phyloP scores from a whole-genome alignment of 2,888 invertebrate species.

The Meghimatium bilineatum region DNA sequence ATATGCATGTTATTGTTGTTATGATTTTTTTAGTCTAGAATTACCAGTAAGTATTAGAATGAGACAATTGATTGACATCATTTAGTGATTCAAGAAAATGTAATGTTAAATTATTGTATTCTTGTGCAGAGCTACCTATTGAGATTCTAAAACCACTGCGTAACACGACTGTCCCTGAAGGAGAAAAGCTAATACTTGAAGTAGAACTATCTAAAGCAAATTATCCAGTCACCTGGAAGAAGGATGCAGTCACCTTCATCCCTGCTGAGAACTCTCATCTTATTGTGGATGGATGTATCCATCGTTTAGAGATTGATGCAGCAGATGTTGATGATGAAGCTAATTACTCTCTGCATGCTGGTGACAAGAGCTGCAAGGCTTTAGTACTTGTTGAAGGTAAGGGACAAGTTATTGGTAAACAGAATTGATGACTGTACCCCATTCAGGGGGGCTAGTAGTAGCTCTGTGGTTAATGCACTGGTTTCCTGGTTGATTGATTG shows the following conservation, averaged over 20 bases:
- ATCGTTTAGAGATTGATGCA: slow-evolving; percentile 69
- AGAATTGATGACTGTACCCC: too few species aligned
- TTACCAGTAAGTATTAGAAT: too few species aligned
- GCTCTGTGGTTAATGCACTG: too few species aligned
- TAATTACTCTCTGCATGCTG: slow-evolving; percentile 71
- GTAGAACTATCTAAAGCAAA: slow-evolving; percentile 72
- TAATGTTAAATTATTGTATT: neutral
- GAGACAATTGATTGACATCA: neutral
- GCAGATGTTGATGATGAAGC: slow-evolving; percentile 74
- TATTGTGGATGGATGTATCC: slow-evolving; percentile 65
- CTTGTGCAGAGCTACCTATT: slow-evolving; percentile 59
- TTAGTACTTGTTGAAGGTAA: slow-evolving; percentile 71
- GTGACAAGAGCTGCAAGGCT: slow-evolving; percentile 67
- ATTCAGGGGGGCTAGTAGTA: too few species aligned
- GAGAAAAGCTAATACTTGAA: slow-evolving; percentile 65
- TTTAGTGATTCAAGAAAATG: neutral
- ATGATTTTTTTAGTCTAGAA: too few species aligned
- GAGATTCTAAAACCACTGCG: slow-evolving; percentile 62
- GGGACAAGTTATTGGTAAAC: neutral
- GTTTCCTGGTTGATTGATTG: too few species aligned
- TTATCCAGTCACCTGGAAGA: slow-evolving; percentile 75
- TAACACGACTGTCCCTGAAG: slow-evolving; percentile 67
- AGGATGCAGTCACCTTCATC: slow-evolving; percentile 66
- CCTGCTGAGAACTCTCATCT: slow-evolving; percentile 63
- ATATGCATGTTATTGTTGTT: too few species aligned